Evolutionary conservation across 2,888 invertebrate species (phyloP), one percentile per base, ranked within the genome.

Genomic region (Zelleria hepariella): DNA sequence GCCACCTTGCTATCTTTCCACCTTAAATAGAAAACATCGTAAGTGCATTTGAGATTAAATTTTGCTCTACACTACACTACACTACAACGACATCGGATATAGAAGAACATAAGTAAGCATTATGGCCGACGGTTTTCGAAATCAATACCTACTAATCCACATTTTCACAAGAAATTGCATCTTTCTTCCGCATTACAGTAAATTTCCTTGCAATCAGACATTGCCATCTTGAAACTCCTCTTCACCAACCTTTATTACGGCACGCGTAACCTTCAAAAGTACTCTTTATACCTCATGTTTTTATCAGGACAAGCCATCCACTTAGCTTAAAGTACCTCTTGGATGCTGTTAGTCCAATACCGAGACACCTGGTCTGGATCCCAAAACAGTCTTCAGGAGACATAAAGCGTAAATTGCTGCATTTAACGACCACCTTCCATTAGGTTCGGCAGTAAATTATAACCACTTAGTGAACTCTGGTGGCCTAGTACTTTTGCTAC

Each of bases 351-450:
- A 55, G 21, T 24, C 55, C 55, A 32, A 27, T 32, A 15, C 23
- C 8, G 15, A 18, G 18, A 20, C 86, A 86, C 86, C 87, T 87
- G 86, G 86, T 86, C 87, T 87, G 86, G 86, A 76, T 65, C 59
- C 72, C 70, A 60, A 49, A 10, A 10, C 42, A 47, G 56, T 18
- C 48, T 25, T 55, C 21, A 42, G 51, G 51, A n/a, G n/a, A 51
- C 58, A 58, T 58, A 58, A 58, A 51, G 26, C 21, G 26, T 78
- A 78, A 75, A 68, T 72, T 78, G 76, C 74, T 72, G 72, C 74
- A 72, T 77, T 84, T 87, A 86, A 86, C 85, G 85, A 72, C 73
- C 75, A 71, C 71, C 80, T 82, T 86, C 88, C 88, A 88, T 88
- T 88, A 88, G 81, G 68, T 68, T 70, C 69, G 66, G 75, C 73